These are phyloP conservation scores for Copsychus sechellarum DNA, from an alignment of 2,113 vertebrate genomes.

Conservation along the genomic window DNA sequence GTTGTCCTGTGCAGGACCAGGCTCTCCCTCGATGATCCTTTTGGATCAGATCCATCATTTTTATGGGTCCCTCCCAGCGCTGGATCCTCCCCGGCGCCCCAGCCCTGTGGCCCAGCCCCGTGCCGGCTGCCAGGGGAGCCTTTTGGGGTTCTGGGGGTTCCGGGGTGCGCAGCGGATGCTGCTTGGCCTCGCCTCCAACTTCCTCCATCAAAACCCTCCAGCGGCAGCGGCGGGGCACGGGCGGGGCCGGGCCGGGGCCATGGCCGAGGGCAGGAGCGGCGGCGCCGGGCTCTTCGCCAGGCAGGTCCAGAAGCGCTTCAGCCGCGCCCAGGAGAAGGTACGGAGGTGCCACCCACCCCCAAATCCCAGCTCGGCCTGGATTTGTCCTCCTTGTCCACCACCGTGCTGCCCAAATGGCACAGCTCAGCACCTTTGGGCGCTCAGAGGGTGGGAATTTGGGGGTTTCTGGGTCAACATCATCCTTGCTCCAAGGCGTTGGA, in stretches of 20 bases:
- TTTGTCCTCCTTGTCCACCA: too few species aligned
- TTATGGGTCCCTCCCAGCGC: fast-evolving
- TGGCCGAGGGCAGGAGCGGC: constrained; percentile 84
- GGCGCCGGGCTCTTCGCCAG: constrained; percentile 84
- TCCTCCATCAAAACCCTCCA: constrained; percentile 50
- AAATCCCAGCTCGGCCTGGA: fast-evolving
- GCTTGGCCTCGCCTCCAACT: constrained; percentile 52
- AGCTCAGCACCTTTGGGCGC: fast-evolving
- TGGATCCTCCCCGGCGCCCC: fast-evolving
- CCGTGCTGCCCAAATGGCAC: fast-evolving
- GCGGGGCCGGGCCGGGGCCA: constrained; percentile 49
- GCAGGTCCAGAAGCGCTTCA: constrained; percentile 87
- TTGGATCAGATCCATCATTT: too few species aligned
- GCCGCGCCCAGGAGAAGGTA: constrained; percentile 93
- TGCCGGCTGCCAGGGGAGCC: fast-evolving
- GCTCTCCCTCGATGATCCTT: fast-evolving
- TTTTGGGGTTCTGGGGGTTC: background rate
- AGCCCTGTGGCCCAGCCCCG: background rate
- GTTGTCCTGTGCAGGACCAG: background rate
- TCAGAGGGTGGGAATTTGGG: fast-evolving
- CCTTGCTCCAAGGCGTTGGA: fast-evolving
- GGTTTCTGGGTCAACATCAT: fast-evolving
- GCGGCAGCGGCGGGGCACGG: constrained; percentile 1
- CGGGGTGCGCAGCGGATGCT: constrained; percentile 36
- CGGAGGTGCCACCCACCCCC: background rate